Evolutionary conservation across 2,888 invertebrate species (phyloP).

Genomic region (Suillia variegata): DNA sequence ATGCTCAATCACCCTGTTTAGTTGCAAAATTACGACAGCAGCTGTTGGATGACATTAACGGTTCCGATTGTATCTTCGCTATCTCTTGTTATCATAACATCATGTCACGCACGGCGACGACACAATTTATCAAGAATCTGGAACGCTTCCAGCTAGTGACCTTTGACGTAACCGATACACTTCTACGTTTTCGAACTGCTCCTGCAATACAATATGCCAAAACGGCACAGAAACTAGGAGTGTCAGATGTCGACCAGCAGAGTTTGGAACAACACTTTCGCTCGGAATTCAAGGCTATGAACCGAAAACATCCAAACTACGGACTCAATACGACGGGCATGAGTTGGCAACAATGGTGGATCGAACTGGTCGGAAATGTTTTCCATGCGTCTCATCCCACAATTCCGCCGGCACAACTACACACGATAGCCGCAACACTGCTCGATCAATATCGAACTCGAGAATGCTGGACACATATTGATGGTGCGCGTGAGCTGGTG

Average conservation of each 20-base stretch:
- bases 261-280: conserved; percentile 66
- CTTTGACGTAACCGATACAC: conserved; percentile 88
- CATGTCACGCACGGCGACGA: conserved; percentile 28
- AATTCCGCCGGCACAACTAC: conserved; percentile 38
- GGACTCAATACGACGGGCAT: conserved; percentile 69
- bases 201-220: conserved; percentile 75
- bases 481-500: conserved; percentile 67
- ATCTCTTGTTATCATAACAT: too few species aligned
- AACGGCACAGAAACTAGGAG: conserved; percentile 71
- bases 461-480: conserved; percentile 73
- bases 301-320: conserved; percentile 76
- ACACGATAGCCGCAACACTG: conserved; percentile 65
- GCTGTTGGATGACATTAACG: too few species aligned
- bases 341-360: conserved; percentile 85
- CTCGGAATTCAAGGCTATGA: conserved; percentile 68
- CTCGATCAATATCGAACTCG: conserved; percentile 72
- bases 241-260: conserved; percentile 39
- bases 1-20: too few species aligned
- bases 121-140: conserved; percentile 48
- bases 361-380: conserved; percentile 53
- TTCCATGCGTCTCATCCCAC: conserved; percentile 40
- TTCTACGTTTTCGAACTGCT: conserved; percentile 71
- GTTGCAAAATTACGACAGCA: too few species aligned
- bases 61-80: too few species aligned
- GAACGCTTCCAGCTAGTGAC: conserved; percentile 68